Conservation (phyloP, 1,140 invertebrate genomes). For the Drosophila rufa region DNA sequence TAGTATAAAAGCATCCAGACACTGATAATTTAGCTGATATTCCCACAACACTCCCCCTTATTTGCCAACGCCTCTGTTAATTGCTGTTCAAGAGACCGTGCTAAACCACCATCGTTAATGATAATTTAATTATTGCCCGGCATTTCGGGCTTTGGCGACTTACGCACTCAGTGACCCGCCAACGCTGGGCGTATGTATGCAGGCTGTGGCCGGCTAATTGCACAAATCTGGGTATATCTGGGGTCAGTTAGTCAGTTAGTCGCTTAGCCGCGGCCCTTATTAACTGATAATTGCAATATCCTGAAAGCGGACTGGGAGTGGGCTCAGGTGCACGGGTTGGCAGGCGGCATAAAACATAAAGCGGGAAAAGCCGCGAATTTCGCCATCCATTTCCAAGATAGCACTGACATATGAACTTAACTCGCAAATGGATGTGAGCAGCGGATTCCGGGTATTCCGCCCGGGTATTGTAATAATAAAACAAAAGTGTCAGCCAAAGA, state of each 20-base stretch:
- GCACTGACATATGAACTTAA: constrained; percentile 62
- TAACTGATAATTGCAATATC: constrained; percentile 74
- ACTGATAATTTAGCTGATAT: neutral
- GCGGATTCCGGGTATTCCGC: constrained; percentile 6
- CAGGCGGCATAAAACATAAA: constrained; percentile 24
- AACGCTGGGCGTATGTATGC: constrained; percentile 1
- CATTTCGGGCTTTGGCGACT: constrained; percentile 60
- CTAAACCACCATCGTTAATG: constrained; percentile 69
- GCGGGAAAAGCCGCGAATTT: constrained; percentile 48
- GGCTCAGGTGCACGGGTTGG: constrained; percentile 14
- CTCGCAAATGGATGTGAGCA: constrained; percentile 49
- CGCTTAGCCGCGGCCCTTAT: constrained; percentile 58
- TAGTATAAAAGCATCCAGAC: too few relatives aligned
- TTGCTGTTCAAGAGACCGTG: constrained; percentile 16
- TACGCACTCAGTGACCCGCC: constrained; percentile 45
- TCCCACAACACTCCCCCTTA: neutral
- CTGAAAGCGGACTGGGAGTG: neutral
- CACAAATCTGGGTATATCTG: constrained; percentile 69
- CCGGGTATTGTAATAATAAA: constrained; percentile 41
- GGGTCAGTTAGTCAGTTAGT: constrained; percentile 57
- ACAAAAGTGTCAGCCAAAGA: constrained; percentile 62
- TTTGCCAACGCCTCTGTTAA: neutral
- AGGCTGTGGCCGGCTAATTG: constrained; percentile 70
- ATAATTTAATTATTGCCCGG: constrained; percentile 76
- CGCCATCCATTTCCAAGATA: constrained; percentile 71